These are phyloP conservation scores for Drosophila nigricruria DNA, from an alignment of 2,888 invertebrate genomes.

Conservation along the genomic window DNA sequence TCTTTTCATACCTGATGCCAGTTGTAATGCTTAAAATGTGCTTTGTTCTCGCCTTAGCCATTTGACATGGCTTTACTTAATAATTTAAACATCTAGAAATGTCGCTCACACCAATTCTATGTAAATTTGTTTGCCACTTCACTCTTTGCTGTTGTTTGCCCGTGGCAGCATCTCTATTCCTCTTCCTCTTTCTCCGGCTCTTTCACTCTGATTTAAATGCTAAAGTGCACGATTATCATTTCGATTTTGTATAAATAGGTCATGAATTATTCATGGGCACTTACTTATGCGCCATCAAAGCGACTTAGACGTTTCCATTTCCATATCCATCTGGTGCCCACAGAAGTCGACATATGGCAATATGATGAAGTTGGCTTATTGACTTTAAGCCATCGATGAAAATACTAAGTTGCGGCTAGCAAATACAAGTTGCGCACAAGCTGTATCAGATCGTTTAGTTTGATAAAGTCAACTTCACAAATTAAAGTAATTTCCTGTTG, in stretches of 20 bases:
- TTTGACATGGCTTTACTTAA: slow-evolving; percentile 13
- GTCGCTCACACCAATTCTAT: slow-evolving; percentile 41
- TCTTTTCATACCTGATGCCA: not conserved
- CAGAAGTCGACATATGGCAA: slow-evolving; percentile 51
- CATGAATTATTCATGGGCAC: slow-evolving; percentile 75
- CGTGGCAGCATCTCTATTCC: slow-evolving; percentile 19
- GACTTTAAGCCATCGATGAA: slow-evolving; percentile 54
- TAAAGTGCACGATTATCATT: slow-evolving; percentile 79
- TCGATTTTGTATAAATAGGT: slow-evolving; percentile 78
- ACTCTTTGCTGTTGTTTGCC: slow-evolving; percentile 2
- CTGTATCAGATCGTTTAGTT: slow-evolving; percentile 58
- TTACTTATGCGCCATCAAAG: slow-evolving; percentile 80
- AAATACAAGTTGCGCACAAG: slow-evolving; percentile 47
- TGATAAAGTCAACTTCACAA: slow-evolving; percentile 71
- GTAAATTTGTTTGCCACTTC: slow-evolving; percentile 60
- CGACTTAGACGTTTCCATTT: slow-evolving; percentile 64
- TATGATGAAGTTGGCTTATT: slow-evolving; percentile 71
- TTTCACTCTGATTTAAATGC: slow-evolving; percentile 71
- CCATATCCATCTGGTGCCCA: slow-evolving; percentile 33
- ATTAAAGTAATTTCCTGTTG: slow-evolving; percentile 72
- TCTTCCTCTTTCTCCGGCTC: not conserved
- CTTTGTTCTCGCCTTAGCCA: slow-evolving; percentile 10
- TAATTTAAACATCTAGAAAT: slow-evolving; percentile 25
- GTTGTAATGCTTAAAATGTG: not conserved
- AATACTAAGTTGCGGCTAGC: slow-evolving; percentile 60